A percentile compares a stretch with the other conserved stretches of the same genome.
These are phyloP conservation scores for Paralichthys olivaceus DNA, from an alignment of 2,113 vertebrate species.

Conservation along the genomic window DNA sequence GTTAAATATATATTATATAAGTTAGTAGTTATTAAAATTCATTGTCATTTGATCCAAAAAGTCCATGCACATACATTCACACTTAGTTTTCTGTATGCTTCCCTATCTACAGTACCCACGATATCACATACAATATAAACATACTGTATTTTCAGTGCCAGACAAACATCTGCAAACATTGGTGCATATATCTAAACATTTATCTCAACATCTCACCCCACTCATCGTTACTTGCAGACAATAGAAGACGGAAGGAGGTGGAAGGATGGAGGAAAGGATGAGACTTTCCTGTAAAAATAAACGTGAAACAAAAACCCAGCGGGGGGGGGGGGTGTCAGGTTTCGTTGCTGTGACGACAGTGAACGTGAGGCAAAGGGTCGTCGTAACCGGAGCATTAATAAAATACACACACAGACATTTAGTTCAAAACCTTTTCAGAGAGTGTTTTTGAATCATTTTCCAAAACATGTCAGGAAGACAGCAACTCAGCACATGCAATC, in stretches of 20 bases:
- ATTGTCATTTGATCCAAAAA: too few species aligned
- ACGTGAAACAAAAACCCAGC: conserved; percentile 70
- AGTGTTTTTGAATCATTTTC: conserved; percentile 1
- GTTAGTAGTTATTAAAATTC: too few species aligned
- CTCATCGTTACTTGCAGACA: conserved; percentile 37
- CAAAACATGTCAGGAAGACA: neutral
- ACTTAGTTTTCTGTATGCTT: too few species aligned
- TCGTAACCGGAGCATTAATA: conserved; percentile 62
- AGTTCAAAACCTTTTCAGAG: neutral
- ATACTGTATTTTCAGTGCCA: too few species aligned
- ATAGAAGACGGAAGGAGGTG: conserved; percentile 65
- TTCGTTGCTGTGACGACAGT: conserved; percentile 65
- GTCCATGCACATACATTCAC: too few species aligned
- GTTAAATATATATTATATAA: too few species aligned
- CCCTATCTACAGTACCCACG: too few species aligned
- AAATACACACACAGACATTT: conserved; percentile 39
- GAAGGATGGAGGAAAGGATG: conserved; percentile 68
- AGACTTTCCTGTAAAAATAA: conserved; percentile 78
- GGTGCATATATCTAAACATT: neutral
- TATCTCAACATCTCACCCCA: neutral
- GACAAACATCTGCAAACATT: too few species aligned
- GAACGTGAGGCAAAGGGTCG: conserved; percentile 44
- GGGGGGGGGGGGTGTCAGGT: conserved; percentile 50
- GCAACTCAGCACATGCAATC: neutral
- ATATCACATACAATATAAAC: too few species aligned